Conservation (phyloP, 1,140 invertebrate genomes). For the Eriocheir sinensis region DNA sequence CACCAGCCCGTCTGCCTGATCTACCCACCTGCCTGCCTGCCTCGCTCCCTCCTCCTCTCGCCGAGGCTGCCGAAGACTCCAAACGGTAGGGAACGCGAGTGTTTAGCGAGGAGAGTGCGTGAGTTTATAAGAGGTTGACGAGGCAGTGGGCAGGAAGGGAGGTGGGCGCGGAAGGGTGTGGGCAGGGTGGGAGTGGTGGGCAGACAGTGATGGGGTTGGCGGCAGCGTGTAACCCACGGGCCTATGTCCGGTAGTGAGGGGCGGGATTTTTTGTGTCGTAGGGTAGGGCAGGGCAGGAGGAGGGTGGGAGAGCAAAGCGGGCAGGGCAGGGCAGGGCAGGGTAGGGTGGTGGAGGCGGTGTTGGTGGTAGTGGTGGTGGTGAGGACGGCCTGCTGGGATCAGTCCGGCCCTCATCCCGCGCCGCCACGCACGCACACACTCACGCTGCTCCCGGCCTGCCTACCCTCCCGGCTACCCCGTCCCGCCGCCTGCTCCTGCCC, state of each 20-base stretch:
- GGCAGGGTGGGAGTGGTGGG: slow-evolving; percentile 27
- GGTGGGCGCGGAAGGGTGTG: slow-evolving; percentile 26
- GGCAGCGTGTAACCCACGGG: slow-evolving; percentile 67
- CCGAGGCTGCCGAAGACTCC: neutral
- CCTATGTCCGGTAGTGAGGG: slow-evolving; percentile 70
- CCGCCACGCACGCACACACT: slow-evolving; percentile 69
- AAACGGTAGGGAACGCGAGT: neutral
- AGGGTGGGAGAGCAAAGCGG: slow-evolving; percentile 13
- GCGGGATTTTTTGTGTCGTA: slow-evolving; percentile 69
- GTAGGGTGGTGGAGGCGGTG: neutral
- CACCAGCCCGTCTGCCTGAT: neutral
- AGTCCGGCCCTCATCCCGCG: slow-evolving; percentile 63
- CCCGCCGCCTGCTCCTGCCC: slow-evolving; percentile 41
- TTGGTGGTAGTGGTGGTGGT: slow-evolving; percentile 52
- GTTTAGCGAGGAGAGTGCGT: neutral
- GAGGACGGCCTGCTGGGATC: slow-evolving; percentile 54
- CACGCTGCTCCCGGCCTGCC: slow-evolving; percentile 39
- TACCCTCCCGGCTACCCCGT: slow-evolving; percentile 29
- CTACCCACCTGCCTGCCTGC: slow-evolving; percentile 2
- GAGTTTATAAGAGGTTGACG: neutral
- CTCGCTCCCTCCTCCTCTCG: neutral
- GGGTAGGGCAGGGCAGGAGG: slow-evolving; percentile 51
- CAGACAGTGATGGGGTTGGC: slow-evolving; percentile 30
- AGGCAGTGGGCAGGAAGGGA: neutral
- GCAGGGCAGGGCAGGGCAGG: slow-evolving; percentile 30